A percentile compares a stretch with the other conserved stretches of the same genome.
Evolutionary conservation across 2,888 invertebrate genomes (phyloP).

Genomic region (Macroteleia sp.): DNA sequence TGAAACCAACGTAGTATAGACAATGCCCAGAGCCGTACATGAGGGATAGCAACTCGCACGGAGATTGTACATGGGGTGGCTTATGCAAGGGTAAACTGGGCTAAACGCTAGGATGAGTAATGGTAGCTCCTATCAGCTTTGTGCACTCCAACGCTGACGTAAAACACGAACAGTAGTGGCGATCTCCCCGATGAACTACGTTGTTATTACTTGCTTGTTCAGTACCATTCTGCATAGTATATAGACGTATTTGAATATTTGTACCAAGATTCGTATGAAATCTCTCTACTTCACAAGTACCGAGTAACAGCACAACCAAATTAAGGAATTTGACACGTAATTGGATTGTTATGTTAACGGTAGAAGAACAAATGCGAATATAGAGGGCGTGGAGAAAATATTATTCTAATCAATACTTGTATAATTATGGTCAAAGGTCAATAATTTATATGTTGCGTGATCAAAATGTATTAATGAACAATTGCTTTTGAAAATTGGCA

Average conservation of each 20-base stretch:
- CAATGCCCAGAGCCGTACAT: conserved; percentile 63
- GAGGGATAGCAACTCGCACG: conserved; percentile 59
- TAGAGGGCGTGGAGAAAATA: too few relatives aligned
- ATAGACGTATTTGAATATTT: background rate
- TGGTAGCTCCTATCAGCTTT: conserved; percentile 72
- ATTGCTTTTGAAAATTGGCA: too few relatives aligned
- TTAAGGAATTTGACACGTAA: background rate
- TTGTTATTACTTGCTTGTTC: conserved; percentile 66
- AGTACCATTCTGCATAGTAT: conserved; percentile 69
- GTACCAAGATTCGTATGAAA: conserved; percentile 10
- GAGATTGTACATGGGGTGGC: conserved; percentile 71
- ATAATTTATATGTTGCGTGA: too few relatives aligned
- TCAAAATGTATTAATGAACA: too few relatives aligned
- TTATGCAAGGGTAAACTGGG: conserved; percentile 67
- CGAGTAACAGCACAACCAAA: background rate
- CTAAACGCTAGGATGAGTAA: conserved; percentile 68
- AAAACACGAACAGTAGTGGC: conserved; percentile 66
- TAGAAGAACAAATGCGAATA: too few relatives aligned
- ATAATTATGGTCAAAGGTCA: too few relatives aligned
- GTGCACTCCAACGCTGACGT: conserved; percentile 69
- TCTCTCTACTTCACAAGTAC: conserved; percentile 4
- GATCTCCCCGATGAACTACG: conserved; percentile 64
- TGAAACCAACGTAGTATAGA: conserved; percentile 56
- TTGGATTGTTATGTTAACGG: too few relatives aligned
- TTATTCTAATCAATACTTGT: too few relatives aligned